Evolutionary conservation across 2,888 invertebrate species (phyloP).

Genomic region (Eilema griseolum): DNA sequence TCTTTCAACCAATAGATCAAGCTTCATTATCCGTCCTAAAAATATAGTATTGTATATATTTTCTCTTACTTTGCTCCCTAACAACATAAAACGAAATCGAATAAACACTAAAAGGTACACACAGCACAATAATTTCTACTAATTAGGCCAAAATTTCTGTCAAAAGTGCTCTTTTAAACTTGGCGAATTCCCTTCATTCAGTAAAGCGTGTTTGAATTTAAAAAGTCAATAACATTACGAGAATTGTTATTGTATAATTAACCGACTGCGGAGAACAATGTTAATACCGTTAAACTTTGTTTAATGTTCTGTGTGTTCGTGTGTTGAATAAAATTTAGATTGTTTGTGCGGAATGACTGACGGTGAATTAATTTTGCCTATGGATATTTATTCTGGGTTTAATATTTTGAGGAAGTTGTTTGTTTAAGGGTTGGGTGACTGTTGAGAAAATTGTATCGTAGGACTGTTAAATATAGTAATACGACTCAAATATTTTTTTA

Average conservation of each 20-base stretch:
- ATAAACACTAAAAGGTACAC: slow-evolving; percentile 13
- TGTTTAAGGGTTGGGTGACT: slow-evolving; percentile 6
- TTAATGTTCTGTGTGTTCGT: slow-evolving; percentile 42
- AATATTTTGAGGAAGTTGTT: slow-evolving; percentile 12
- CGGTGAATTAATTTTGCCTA: slow-evolving; percentile 45
- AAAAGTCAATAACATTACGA: slow-evolving; percentile 52
- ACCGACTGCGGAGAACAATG: slow-evolving; percentile 47
- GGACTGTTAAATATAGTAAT: neutral
- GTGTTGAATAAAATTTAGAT: slow-evolving; percentile 48
- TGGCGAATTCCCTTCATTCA: slow-evolving; percentile 34
- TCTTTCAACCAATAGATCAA: too few species aligned
- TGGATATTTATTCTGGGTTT: slow-evolving; percentile 18
- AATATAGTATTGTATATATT: neutral
- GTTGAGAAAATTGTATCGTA: neutral
- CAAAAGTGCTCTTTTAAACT: slow-evolving; percentile 29
- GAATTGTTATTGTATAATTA: slow-evolving; percentile 58
- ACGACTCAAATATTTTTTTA: too few species aligned
- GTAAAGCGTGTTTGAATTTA: slow-evolving; percentile 44
- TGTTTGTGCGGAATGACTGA: slow-evolving; percentile 39
- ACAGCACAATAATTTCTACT: slow-evolving; percentile 31
- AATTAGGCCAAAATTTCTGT: slow-evolving; percentile 34
- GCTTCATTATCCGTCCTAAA: too few species aligned
- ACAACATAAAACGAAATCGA: slow-evolving; percentile 1
- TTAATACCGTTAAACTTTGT: slow-evolving; percentile 48
- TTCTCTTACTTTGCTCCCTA: neutral